Base-by-base conservation (phyloP, 2,888 invertebrate genomes). In the Microctonus aethiopoides region DNA sequence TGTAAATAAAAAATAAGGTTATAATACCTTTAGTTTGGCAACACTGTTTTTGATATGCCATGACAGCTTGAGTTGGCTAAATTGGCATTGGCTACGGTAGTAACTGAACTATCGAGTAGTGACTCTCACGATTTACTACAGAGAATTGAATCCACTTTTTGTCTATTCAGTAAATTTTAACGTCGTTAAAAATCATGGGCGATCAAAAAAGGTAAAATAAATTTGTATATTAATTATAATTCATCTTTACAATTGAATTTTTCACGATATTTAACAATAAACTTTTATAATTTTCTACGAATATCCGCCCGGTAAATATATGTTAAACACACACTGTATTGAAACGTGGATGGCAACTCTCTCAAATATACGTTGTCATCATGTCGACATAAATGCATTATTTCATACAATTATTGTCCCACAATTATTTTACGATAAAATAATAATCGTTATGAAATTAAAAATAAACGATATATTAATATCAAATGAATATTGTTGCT, bases 351-450 rank as follows among this genome's bases (percentile, higher is more conserved):
- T 74, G 71, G 76, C 77, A 74, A 20, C 75, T 78, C 78, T 80
- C 81, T 83, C 86, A 87, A 87, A 85, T 86, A 82, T 81, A 87
- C 87, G 79, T 84, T 87, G 87, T 87, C 87, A 87, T 87, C 87
- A 85, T 87, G 86, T 86, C 87, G 86, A 82, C 80, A 75, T 73
- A 72, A 62, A 61, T 72, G 76, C 77, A 72, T 75, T 80, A 75
- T 80, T 75, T 70, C 16, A 66, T 63, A 65, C 61, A 63, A 56
- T 41, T 57, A n/a, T 54, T 51, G 36, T 29, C 51, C 61, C 29
- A 26, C 11, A 9, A n/a, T 36, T 16, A 11, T 29, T 41, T 13
- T 1, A 59, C 24, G n/a, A n/a, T n/a, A 20, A 16, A 9, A 26
- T 54, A 34, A 11, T 22, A 59, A 59, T 62, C 4, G 34, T 10